Percentiles rank a stretch among this genome's conserved stretches.
phyloP scores from a whole-genome alignment of 2,113 vertebrate species.

The Pterophyllum scalare region DNA sequence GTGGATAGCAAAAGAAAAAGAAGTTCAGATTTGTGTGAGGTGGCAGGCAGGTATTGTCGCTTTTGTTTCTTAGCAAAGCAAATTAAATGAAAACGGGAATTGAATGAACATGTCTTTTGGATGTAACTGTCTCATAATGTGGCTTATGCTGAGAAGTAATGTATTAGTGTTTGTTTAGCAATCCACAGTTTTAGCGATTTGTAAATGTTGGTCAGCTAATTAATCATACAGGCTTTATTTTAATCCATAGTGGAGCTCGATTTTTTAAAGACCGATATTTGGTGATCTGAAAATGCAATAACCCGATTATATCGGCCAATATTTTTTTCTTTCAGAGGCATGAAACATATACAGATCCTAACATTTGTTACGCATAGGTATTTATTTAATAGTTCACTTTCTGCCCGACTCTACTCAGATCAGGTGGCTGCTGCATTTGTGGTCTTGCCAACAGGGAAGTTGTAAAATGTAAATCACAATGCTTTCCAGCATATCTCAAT shows the following conservation, averaged over 20 bases:
- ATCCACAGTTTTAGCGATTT: conserved; percentile 32
- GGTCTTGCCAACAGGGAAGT: background rate
- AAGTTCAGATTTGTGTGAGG: background rate
- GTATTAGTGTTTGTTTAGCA: conserved; percentile 30
- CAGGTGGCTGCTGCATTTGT: too few relatives aligned
- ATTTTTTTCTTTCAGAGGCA: too few relatives aligned
- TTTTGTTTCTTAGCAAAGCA: background rate
- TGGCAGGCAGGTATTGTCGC: background rate
- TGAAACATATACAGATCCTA: too few relatives aligned
- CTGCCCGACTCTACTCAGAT: background rate
- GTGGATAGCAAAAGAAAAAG: background rate
- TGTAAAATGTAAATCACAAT: too few relatives aligned
- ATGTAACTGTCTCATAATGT: background rate
- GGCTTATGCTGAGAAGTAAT: background rate
- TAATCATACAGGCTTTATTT: background rate
- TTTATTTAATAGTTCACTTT: background rate
- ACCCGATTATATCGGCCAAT: too few relatives aligned
- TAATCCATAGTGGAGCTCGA: background rate
- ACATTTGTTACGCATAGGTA: too few relatives aligned
- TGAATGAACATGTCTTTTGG: background rate
- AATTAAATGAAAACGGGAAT: background rate
- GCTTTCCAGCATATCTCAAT: too few relatives aligned
- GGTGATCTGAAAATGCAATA: too few relatives aligned
- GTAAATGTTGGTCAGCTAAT: conserved; percentile 18
- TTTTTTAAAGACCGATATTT: too few relatives aligned